Base-by-base conservation (phyloP, 2,113 vertebrate species). In the Balaenoptera acutorostrata region DNA sequence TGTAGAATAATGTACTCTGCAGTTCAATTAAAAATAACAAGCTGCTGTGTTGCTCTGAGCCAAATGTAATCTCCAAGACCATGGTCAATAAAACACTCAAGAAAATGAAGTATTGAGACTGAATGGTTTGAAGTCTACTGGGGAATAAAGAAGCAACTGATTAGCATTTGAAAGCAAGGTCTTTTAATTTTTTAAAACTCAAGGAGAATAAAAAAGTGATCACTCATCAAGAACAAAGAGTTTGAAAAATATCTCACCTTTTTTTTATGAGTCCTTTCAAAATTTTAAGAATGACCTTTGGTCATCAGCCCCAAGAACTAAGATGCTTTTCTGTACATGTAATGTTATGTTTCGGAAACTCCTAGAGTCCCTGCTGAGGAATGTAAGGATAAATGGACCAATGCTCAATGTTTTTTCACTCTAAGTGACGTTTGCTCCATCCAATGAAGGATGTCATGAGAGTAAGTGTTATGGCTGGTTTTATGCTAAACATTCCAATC, bases 11-110 rank as follows among this genome's bases (percentile, higher is more conserved):
- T 92, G 69, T 87, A 88, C 31, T 57, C 96, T 81, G 75, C 61
- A 97, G 88, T 98, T 98, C 92, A 97, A 84, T 98, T 98, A 98
- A 98, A 98, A 98, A 97, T 97, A 98, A 97, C 95, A 98, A 98
- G 88, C 83, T 97, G 29, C 68, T 97, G 5, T 92, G 85, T 75
- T 98, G 25, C 90, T 95, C 78, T 25, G 85, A 97, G 74, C 78
- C 90, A 98, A 98, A 96, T 92, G 74, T 94, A 97, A 97, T 96
- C 74, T 93, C 49, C 75, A 36, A 93, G 94, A 96, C 57, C 18
- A 17, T 75, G 64, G 87, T 97, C 97, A 98, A 12, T 98, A 96
- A 97, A 97, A 18, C 52, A 91, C 78, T 97, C 93, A 92, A 97
- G 75, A 71, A 98, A 98, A 98, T 97, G 75, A 98, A 97, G 18